These are phyloP conservation scores for Entelurus aequoreus DNA, from an alignment of 2,113 vertebrate species.

Conservation along the genomic window DNA sequence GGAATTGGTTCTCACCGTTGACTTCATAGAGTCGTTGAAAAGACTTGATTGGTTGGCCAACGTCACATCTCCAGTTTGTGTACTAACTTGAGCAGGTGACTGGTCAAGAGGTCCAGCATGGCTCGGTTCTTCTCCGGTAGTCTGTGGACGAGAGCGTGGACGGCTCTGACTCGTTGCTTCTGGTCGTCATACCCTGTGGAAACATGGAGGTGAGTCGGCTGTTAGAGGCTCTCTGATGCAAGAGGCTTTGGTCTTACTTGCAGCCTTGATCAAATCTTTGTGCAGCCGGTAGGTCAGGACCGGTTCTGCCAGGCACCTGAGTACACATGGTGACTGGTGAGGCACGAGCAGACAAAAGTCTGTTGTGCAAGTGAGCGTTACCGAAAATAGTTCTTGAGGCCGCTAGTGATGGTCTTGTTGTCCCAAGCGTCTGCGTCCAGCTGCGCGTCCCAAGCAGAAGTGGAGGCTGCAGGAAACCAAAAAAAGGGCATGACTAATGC, in stretches of 20 bases:
- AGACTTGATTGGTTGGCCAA: too few species aligned
- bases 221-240: not conserved
- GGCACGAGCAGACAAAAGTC: not conserved
- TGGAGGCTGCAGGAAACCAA: slow-evolving; percentile 72
- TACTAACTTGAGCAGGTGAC: slow-evolving; percentile 85
- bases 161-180: slow-evolving; percentile 90
- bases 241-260: slow-evolving; percentile 80
- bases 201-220: slow-evolving; percentile 1
- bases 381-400: slow-evolving; percentile 98
- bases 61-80: not conserved
- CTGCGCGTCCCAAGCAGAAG: slow-evolving; percentile 86
- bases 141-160: slow-evolving; percentile 91
- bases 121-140: slow-evolving; percentile 91
- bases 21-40: too few species aligned
- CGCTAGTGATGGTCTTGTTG: slow-evolving; percentile 98
- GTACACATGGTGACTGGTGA: slow-evolving; percentile 15
- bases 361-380: slow-evolving; percentile 38
- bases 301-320: slow-evolving; percentile 91
- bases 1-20: too few species aligned
- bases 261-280: slow-evolving; percentile 95
- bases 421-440: slow-evolving; percentile 94
- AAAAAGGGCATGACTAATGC: not conserved
- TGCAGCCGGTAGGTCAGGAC: slow-evolving; percentile 94
- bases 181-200: slow-evolving; percentile 90
- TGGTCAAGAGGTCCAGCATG: slow-evolving; percentile 92